A percentile compares a stretch with the other conserved stretches of the same genome.
phyloP scores from a whole-genome alignment of 2,888 invertebrate genomes.

The Aspidiotus rigidus region DNA sequence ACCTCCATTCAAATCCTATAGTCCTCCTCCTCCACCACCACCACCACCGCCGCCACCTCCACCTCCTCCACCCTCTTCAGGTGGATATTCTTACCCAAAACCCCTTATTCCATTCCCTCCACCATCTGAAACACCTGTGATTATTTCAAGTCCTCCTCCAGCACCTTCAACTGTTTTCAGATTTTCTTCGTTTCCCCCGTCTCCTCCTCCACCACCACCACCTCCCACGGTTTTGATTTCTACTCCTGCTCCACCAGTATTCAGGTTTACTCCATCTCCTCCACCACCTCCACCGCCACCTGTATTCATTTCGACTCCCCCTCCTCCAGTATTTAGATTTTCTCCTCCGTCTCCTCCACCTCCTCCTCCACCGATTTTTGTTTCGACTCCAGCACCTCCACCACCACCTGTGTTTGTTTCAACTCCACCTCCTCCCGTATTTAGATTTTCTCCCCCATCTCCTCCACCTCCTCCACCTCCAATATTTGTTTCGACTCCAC shows the following conservation, averaged over 20 bases:
- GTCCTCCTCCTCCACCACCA: not conserved
- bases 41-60: constrained; percentile 16
- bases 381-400: not conserved
- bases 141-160: not conserved
- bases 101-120: not conserved
- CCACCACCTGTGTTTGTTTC: not conserved
- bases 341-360: constrained; percentile 1
- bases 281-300: constrained; percentile 17
- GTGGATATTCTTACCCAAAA: constrained; percentile 1
- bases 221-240: not conserved
- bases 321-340: constrained; percentile 14
- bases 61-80: constrained; percentile 1
- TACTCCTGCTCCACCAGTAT: constrained; percentile 13
- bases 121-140: not conserved
- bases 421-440: constrained; percentile 10
- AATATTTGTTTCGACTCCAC: not conserved
- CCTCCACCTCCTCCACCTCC: constrained; percentile 5
- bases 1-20: constrained; percentile 3
- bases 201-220: constrained; percentile 21
- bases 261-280: not conserved
- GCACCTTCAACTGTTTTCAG: not conserved
- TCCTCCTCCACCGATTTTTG: constrained; percentile 8
- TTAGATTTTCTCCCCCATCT: not conserved
- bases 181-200: not conserved
- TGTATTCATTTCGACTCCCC: constrained; percentile 3